Percentiles rank a stretch among this genome's conserved stretches.
phyloP scores from a whole-genome alignment of 2,113 vertebrate species.

The Sebastes fasciatus region DNA sequence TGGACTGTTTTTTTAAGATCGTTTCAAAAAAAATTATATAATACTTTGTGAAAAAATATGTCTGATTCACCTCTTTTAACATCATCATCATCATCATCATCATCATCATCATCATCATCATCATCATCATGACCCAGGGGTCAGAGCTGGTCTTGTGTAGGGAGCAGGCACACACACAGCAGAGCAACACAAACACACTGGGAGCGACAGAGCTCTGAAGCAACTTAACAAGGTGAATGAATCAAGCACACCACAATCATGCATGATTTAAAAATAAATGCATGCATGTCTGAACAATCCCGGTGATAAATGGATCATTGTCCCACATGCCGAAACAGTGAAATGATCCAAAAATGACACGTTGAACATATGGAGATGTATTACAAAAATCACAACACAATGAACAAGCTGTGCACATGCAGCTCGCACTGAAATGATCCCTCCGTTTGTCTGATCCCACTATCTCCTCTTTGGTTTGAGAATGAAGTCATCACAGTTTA shows the following conservation, averaged over 20 bases:
- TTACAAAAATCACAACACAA: conserved; percentile 1
- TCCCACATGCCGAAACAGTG: conserved; percentile 19
- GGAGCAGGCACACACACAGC: conserved; percentile 39
- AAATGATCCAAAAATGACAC: neutral
- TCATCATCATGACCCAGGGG: neutral
- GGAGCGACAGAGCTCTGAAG: conserved; percentile 16
- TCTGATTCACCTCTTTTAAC: conserved; percentile 1
- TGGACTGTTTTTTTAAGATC: neutral
- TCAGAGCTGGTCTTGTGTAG: conserved; percentile 23
- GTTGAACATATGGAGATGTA: neutral
- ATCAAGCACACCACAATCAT: conserved; percentile 26
- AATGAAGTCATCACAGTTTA: conserved; percentile 12
- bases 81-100: conserved; percentile 30
- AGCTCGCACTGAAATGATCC: conserved; percentile 17
- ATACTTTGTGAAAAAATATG: neutral
- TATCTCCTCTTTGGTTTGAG: conserved; percentile 20
- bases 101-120: neutral
- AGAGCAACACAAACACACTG: conserved; percentile 41
- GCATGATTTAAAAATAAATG: conserved; percentile 39
- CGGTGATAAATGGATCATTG: conserved; percentile 1
- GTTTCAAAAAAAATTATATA: conserved; percentile 1
- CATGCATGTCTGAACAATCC: conserved; percentile 38
- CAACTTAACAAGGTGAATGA: conserved; percentile 16
- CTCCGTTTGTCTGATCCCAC: conserved; percentile 23
- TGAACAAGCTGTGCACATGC: conserved; percentile 35